A percentile compares a stretch with the other conserved stretches of the same genome.
These are phyloP conservation scores for Octomys mimax DNA, from an alignment of 2,797 vertebrate species.

Conservation along the genomic window DNA sequence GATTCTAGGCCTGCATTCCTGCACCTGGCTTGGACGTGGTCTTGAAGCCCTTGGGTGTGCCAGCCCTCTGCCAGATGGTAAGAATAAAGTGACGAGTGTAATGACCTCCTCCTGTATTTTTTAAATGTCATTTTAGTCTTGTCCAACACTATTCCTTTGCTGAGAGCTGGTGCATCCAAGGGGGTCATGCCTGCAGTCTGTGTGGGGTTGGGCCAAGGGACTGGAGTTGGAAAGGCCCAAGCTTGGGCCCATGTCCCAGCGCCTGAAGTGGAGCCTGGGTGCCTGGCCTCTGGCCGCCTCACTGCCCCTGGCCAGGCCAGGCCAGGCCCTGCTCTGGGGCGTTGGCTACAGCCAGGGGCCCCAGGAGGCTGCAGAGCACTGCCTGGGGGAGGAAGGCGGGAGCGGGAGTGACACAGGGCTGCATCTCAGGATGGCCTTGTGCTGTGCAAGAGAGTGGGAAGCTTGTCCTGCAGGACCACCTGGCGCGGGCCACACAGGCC, in stretches of 20 bases:
- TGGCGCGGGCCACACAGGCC: background rate
- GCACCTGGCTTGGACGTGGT: background rate
- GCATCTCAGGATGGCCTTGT: background rate
- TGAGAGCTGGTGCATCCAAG: background rate
- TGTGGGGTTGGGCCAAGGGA: background rate
- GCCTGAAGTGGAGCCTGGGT: background rate
- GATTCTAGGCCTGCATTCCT: background rate
- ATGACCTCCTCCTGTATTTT: background rate
- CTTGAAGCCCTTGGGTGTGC: background rate
- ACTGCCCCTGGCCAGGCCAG: no score
- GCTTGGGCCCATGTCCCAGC: background rate
- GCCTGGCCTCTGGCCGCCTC: background rate
- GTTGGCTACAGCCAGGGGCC: no score
- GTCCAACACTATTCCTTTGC: background rate
- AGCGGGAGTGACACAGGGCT: no score
- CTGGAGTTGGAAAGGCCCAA: background rate
- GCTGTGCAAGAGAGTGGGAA: background rate
- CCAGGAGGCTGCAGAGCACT: no score
- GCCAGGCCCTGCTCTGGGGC: no score
- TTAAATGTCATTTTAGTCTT: constrained; percentile 4
- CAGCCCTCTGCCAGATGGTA: background rate
- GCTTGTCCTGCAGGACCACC: background rate
- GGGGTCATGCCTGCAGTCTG: background rate
- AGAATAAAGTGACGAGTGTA: background rate
- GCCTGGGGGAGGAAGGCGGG: no score